Evolutionary conservation across 2,888 invertebrate species (phyloP).

Genomic region (Drosophila nigricruria): DNA sequence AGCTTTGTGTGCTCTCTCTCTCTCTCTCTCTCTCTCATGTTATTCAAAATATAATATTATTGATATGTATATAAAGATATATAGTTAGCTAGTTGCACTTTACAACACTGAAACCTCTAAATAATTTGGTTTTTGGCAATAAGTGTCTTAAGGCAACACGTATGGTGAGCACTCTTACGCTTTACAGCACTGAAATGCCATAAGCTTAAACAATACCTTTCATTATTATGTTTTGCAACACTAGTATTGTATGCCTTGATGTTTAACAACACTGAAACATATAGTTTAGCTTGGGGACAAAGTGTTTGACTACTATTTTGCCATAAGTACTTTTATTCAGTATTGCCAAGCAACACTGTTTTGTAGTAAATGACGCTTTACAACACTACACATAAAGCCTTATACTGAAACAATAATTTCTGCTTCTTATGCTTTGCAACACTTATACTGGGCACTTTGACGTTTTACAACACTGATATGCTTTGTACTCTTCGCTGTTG

Average conservation of each 20-base stretch:
- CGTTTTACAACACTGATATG: background rate
- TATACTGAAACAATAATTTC: no score
- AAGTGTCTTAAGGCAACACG: background rate
- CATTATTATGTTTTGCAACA: background rate
- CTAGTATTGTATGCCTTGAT: background rate
- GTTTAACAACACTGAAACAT: no score
- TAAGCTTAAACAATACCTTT: no score
- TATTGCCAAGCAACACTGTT: background rate
- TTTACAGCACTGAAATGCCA: background rate
- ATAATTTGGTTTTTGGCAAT: background rate
- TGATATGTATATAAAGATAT: no score
- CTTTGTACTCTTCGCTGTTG: fast-evolving
- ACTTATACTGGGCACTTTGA: background rate
- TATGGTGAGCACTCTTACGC: background rate
- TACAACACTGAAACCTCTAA: background rate
- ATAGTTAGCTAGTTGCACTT: background rate
- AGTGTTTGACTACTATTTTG: background rate
- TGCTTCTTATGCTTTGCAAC: background rate
- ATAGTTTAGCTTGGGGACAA: no score
- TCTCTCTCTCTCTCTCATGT: background rate
- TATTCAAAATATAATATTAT: no score
- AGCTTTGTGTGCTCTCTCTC: background rate
- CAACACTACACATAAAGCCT: background rate
- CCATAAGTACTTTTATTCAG: background rate
- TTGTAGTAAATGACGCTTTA: background rate